Conservation (phyloP, 2,797 vertebrate species). For the Gastrophryne carolinensis region DNA sequence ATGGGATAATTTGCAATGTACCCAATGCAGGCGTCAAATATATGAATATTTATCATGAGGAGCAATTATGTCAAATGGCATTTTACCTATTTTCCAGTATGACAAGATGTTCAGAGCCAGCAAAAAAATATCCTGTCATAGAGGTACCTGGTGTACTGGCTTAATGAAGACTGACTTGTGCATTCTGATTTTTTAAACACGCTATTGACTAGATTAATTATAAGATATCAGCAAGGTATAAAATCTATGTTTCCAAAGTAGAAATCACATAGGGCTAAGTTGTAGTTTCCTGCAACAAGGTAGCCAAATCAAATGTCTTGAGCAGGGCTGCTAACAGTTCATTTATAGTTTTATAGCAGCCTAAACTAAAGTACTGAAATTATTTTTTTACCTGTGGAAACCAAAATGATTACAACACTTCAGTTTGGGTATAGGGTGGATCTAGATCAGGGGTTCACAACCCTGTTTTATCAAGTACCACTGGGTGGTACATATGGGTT, state of each 20-base stretch:
- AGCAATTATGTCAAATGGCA: constrained; percentile 40
- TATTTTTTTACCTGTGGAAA: no score
- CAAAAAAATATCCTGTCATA: constrained; percentile 8
- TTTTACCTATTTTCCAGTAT: constrained; percentile 19
- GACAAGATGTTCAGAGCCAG: constrained; percentile 12
- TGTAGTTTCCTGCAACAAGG: background rate
- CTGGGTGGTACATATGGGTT: no score
- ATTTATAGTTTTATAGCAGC: no score
- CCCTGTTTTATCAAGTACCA: no score
- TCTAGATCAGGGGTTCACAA: no score
- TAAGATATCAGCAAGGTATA: constrained; percentile 11
- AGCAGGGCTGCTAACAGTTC: no score
- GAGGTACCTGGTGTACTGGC: background rate
- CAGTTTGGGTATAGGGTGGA: no score
- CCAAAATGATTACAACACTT: no score
- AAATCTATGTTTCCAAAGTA: background rate
- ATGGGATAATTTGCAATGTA: constrained; percentile 49
- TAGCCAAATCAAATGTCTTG: background rate
- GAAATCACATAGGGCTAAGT: background rate
- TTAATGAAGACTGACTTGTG: constrained; percentile 29
- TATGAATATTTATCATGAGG: constrained; percentile 42
- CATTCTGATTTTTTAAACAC: background rate
- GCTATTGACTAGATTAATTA: constrained; percentile 28
- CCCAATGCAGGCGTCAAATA: constrained; percentile 24
- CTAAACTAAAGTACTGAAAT: no score